A percentile compares a stretch with the other conserved stretches of the same genome.
These are phyloP conservation scores for Lepidotrigona ventralis DNA, from an alignment of 1,140 invertebrate genomes.

Conservation along the genomic window DNA sequence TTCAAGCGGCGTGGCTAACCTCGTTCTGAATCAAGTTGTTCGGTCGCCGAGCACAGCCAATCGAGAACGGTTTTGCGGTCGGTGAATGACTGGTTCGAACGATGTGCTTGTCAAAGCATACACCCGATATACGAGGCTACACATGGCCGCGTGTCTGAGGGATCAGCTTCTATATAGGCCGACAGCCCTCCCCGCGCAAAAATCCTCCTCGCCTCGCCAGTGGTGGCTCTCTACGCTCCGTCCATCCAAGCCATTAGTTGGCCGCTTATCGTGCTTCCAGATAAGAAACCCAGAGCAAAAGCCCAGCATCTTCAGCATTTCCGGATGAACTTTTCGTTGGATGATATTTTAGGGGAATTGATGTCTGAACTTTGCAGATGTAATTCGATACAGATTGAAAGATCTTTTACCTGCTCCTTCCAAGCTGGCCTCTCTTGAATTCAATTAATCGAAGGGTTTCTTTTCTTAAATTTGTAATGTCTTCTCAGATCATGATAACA, in stretches of 20 bases:
- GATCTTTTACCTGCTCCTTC: too few species aligned
- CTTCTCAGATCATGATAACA: too few species aligned
- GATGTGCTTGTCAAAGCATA: constrained; percentile 61
- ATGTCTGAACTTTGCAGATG: background rate
- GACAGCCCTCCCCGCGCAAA: background rate
- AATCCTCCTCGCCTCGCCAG: background rate
- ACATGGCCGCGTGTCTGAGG: constrained; percentile 15
- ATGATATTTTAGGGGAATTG: background rate
- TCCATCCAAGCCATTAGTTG: background rate
- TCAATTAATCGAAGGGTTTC: too few species aligned
- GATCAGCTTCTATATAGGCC: background rate
- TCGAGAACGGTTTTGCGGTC: constrained; percentile 59
- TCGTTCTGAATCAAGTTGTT: constrained; percentile 63
- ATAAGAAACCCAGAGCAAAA: too few species aligned
- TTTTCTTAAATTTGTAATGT: too few species aligned
- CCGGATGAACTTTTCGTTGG: background rate
- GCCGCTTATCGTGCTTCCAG: background rate
- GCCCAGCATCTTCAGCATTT: background rate
- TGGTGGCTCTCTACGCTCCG: background rate
- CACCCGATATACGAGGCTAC: constrained; percentile 49
- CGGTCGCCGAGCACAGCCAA: constrained; percentile 61
- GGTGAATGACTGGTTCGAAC: constrained; percentile 61
- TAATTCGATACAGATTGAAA: too few species aligned
- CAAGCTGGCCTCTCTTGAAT: too few species aligned
- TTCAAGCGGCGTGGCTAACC: constrained; percentile 54